Evolutionary conservation across 1,140 invertebrate species (phyloP).

Genomic region (Diabrotica virgifera): DNA sequence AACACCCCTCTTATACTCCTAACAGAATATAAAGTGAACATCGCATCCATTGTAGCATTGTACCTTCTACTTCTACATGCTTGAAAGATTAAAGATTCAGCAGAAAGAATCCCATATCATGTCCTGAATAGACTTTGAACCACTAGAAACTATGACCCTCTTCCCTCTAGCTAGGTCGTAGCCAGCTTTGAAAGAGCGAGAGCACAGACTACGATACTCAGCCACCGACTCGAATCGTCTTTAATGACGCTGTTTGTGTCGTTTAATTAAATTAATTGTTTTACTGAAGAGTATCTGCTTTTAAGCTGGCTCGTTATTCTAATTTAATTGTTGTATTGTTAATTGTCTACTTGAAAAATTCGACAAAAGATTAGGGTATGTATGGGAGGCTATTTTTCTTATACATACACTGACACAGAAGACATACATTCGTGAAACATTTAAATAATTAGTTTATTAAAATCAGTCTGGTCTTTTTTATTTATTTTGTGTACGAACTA

Average conservation of each 20-base stretch:
- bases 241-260: constrained; percentile 33
- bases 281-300: constrained; percentile 25
- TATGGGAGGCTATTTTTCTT: not conserved
- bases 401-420: no score
- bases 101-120: constrained; percentile 26
- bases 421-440: no score
- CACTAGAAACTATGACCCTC: constrained; percentile 14
- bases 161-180: constrained; percentile 24
- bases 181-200: constrained; percentile 11
- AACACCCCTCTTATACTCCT: no score
- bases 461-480: constrained; percentile 10
- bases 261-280: constrained; percentile 35
- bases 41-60: no score
- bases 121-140: constrained; percentile 15
- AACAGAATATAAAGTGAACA: no score
- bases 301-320: constrained; percentile 30
- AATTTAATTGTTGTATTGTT: constrained; percentile 31
- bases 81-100: constrained; percentile 12
- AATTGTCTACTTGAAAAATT: constrained; percentile 25
- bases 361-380: constrained; percentile 1
- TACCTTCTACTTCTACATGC: no score
- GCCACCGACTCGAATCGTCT: constrained; percentile 18
- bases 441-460: no score
- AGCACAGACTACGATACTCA: not conserved
- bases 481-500: not conserved